Evolutionary conservation across 2,888 invertebrate species (phyloP).

Genomic region (Drosophila mulleri): DNA sequence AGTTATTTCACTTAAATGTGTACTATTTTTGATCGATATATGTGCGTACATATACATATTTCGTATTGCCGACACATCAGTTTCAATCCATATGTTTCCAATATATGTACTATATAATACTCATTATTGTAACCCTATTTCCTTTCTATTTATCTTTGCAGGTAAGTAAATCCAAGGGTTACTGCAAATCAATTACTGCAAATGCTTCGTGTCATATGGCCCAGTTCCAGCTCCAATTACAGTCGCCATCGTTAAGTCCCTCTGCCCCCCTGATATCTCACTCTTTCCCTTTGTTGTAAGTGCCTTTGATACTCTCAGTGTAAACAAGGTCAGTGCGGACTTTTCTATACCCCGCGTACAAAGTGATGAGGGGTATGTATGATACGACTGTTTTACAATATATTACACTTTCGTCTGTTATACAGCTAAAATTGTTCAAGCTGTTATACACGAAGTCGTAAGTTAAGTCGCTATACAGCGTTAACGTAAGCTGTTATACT

Average conservation of each 20-base stretch:
- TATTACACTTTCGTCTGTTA: neutral
- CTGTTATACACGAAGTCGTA: neutral
- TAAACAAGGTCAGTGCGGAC: conserved; percentile 69
- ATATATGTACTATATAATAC: neutral
- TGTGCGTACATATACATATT: neutral
- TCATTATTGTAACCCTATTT: conserved; percentile 20
- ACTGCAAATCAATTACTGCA: conserved; percentile 61
- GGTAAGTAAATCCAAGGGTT: conserved; percentile 65
- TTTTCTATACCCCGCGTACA: conserved; percentile 35
- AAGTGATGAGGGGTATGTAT: neutral
- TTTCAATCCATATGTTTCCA: neutral
- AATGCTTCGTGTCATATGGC: conserved; percentile 68
- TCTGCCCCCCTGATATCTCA: neutral
- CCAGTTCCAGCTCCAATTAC: conserved; percentile 56
- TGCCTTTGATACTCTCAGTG: conserved; percentile 18
- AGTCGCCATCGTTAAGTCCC: conserved; percentile 9
- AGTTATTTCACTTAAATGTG: neutral
- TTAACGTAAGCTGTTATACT: too few species aligned
- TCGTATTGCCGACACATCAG: neutral
- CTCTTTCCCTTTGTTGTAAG: neutral
- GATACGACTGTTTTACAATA: neutral
- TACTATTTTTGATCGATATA: conserved; percentile 4
- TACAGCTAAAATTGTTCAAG: neutral
- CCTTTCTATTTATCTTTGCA: conserved; percentile 54
- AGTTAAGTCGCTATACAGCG: neutral